Evolutionary conservation across 2,113 vertebrate species (phyloP).

Genomic region (Riparia riparia): DNA sequence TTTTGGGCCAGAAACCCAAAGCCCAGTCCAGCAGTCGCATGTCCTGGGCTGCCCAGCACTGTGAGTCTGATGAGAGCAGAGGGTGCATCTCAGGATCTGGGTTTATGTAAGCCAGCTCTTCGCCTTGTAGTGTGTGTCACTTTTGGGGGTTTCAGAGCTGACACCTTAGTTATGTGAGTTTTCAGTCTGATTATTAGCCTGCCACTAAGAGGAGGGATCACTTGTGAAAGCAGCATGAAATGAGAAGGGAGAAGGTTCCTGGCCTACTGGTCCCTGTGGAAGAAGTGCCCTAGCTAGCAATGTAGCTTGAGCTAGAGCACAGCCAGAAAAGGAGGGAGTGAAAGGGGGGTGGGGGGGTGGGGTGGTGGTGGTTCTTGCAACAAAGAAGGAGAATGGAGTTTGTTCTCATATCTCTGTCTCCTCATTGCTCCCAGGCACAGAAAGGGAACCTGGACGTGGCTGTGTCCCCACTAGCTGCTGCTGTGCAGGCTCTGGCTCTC

Average conservation of each 20-base stretch:
- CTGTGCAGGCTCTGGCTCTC: not conserved
- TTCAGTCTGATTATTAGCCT: not conserved
- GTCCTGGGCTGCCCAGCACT: not conserved
- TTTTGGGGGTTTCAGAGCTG: not conserved
- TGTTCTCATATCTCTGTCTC: not conserved
- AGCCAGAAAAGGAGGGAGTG: not conserved
- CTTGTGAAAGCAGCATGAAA: not conserved
- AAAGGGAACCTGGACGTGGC: not conserved
- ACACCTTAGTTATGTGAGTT: not conserved
- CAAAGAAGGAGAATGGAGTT: not conserved
- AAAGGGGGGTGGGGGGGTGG: not conserved
- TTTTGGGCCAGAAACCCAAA: not conserved
- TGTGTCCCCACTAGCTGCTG: not conserved
- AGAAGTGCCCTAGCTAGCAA: not conserved
- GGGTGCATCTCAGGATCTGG: not conserved
- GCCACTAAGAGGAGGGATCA: not conserved
- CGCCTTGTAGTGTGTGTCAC: not conserved
- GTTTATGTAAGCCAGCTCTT: not conserved
- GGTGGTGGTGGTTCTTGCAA: not conserved
- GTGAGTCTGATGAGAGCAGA: not conserved
- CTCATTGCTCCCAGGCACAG: not conserved
- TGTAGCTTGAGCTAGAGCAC: not conserved
- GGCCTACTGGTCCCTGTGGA: not conserved
- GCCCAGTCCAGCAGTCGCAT: not conserved
- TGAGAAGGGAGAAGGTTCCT: not conserved